These are phyloP conservation scores for Beris morrisii DNA, from an alignment of 2,888 invertebrate species.

Conservation along the genomic window DNA sequence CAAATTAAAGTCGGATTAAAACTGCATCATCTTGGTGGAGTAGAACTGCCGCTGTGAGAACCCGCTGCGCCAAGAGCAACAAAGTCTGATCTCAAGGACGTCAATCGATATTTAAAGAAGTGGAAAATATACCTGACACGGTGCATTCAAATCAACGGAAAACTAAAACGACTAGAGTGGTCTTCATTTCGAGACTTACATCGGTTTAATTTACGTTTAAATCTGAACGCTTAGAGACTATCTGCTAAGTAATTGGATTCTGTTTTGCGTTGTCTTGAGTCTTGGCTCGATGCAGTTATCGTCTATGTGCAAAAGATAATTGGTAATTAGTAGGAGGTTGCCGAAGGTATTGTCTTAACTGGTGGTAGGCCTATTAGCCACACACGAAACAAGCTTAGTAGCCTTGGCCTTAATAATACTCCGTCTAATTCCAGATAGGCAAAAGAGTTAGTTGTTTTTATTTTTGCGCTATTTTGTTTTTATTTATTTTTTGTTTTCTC, in stretches of 20 bases:
- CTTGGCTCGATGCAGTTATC: not conserved
- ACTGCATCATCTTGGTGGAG: too few species aligned
- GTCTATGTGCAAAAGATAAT: conserved; percentile 7
- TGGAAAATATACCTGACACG: conserved; percentile 20
- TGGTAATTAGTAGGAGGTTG: conserved; percentile 10
- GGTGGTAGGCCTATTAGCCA: not conserved
- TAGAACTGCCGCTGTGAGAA: too few species aligned
- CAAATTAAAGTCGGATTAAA: too few species aligned
- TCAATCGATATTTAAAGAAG: conserved; percentile 36
- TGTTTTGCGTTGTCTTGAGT: not conserved
- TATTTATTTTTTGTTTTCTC: not conserved
- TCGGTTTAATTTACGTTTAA: too few species aligned
- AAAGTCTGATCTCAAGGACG: conserved; percentile 36
- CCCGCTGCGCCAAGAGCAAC: not conserved
- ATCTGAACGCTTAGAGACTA: too few species aligned
- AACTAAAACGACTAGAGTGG: not conserved
- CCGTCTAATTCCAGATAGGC: conserved; percentile 24
- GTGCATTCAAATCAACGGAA: conserved; percentile 1
- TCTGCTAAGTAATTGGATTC: conserved; percentile 4
- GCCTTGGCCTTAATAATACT: conserved; percentile 31
- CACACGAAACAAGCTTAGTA: not conserved
- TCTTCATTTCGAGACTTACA: too few species aligned
- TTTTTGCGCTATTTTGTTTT: too few species aligned
- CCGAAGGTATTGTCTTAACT: not conserved
- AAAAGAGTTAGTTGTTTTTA: not conserved